These are phyloP conservation scores for Heterocephalus glaber DNA, from an alignment of 2,113 vertebrate species.

Conservation along the genomic window DNA sequence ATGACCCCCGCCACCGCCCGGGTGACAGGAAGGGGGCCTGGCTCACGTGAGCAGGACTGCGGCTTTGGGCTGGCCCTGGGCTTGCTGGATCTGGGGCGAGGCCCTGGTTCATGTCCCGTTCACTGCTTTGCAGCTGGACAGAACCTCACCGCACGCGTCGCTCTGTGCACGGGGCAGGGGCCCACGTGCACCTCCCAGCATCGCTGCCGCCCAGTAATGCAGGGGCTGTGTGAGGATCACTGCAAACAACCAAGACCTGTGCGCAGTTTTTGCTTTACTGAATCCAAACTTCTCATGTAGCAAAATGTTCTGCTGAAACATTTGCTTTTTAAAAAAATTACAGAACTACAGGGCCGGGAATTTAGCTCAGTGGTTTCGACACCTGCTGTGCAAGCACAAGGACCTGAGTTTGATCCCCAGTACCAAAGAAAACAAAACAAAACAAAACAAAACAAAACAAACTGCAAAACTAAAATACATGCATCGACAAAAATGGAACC, in stretches of 20 bases:
- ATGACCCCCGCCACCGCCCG: too few relatives aligned
- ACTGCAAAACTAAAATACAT: background rate
- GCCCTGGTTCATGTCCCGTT: fast-evolving
- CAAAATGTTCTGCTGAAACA: background rate
- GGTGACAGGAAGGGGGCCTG: background rate
- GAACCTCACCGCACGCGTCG: too few relatives aligned
- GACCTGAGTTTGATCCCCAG: too few relatives aligned
- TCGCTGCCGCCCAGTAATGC: background rate
- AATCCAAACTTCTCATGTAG: background rate
- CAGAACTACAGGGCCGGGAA: too few relatives aligned
- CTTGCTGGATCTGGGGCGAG: background rate
- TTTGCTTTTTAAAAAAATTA: background rate
- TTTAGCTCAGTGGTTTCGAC: too few relatives aligned
- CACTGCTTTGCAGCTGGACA: background rate
- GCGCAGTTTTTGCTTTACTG: background rate
- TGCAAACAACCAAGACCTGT: background rate
- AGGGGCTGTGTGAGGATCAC: background rate
- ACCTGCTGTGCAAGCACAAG: too few relatives aligned
- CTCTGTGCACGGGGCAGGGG: background rate
- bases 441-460: too few relatives aligned
- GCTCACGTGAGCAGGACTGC: background rate
- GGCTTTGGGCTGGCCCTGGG: background rate
- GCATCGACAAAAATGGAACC: background rate
- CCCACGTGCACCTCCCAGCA: fast-evolving
- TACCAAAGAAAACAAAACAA: too few relatives aligned